Percentiles rank a stretch among this genome's conserved stretches.
Conservation (phyloP, 2,113 vertebrate genomes). For the Odocoileus virginianus region DNA sequence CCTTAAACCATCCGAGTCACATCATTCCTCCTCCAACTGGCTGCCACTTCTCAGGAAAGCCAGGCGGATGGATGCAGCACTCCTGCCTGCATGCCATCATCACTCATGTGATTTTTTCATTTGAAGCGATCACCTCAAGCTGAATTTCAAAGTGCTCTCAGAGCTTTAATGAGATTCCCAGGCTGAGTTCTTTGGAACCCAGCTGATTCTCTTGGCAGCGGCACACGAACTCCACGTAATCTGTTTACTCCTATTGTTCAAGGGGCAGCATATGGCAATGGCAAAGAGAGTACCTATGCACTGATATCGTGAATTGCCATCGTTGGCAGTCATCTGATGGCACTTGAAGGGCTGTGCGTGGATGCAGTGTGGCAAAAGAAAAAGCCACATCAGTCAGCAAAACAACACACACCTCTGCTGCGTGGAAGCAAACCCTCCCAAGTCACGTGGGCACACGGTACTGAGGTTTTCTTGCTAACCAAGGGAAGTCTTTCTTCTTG, state of each 20-base stretch:
- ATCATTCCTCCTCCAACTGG: not conserved
- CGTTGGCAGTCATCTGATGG: not conserved
- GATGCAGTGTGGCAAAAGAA: not conserved
- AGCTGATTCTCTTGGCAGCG: not conserved
- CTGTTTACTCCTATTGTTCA: not conserved
- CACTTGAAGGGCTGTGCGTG: rapidly evolving
- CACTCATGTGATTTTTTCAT: not conserved
- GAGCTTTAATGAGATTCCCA: not conserved
- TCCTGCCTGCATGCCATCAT: too few species aligned
- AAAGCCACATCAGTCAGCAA: not conserved
- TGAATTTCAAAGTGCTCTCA: not conserved
- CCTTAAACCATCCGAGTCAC: not conserved
- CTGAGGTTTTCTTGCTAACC: not conserved
- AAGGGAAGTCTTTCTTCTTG: not conserved
- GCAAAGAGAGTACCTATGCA: not conserved
- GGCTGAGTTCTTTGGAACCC: not conserved
- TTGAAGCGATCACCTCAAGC: not conserved
- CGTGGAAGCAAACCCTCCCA: not conserved
- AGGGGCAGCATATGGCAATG: not conserved
- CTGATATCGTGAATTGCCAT: not conserved
- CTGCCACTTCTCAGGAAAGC: not conserved
- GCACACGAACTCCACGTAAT: not conserved
- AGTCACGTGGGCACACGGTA: not conserved
- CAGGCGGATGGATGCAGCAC: not conserved
- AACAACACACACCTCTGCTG: not conserved